Evolutionary conservation across 2,797 vertebrate genomes (phyloP).

Genomic region (Onychomys torridus): DNA sequence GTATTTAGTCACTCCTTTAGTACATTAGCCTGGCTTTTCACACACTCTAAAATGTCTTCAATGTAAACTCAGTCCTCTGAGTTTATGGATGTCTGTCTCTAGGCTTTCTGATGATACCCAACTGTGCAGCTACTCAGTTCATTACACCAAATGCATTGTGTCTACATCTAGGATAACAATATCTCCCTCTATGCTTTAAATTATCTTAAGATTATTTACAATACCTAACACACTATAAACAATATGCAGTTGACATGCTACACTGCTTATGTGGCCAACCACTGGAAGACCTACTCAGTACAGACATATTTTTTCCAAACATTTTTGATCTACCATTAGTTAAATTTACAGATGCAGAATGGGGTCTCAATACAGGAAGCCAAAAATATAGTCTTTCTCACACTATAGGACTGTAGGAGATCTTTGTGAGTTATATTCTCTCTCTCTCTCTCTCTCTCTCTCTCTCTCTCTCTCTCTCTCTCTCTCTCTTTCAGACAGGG

Average conservation of each 20-base stretch:
- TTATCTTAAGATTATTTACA: not conserved
- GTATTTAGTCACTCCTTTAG: not conserved
- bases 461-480: too few relatives aligned
- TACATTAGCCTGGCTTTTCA: not conserved
- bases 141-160: not conserved
- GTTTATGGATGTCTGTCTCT: not conserved
- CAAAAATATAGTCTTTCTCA: not conserved
- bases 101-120: not conserved
- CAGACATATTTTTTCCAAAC: not conserved
- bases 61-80: not conserved
- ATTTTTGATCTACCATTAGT: not conserved
- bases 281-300: not conserved
- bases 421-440: not conserved
- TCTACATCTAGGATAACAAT: not conserved
- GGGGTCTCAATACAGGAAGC: not conserved
- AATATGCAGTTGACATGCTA: not conserved
- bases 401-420: not conserved
- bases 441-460: too few relatives aligned
- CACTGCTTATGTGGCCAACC: not conserved
- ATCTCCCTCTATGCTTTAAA: not conserved
- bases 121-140: not conserved
- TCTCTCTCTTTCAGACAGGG: not conserved
- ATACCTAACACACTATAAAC: not conserved
- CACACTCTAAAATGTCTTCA: not conserved
- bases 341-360: not conserved